These are phyloP conservation scores for Chrysolina oricalcia DNA, from an alignment of 2,888 invertebrate species.

Conservation along the genomic window DNA sequence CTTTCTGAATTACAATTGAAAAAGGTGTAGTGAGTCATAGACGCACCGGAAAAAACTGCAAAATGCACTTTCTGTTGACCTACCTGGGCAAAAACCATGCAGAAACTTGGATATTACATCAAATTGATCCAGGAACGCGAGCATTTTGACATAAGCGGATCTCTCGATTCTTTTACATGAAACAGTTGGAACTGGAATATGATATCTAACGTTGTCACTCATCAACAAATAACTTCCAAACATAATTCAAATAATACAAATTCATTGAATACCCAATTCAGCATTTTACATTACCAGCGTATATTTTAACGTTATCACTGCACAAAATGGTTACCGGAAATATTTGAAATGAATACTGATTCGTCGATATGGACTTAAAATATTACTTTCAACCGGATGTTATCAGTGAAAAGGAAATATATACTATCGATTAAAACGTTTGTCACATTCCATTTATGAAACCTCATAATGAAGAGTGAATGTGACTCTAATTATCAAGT, in stretches of 20 bases:
- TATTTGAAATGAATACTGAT: slow-evolving; percentile 5
- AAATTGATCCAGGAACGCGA: too few species aligned
- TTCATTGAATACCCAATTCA: background rate
- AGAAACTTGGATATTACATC: too few species aligned
- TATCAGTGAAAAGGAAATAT: slow-evolving; percentile 18
- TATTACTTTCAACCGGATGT: slow-evolving; percentile 16
- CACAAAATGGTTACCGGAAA: slow-evolving; percentile 6
- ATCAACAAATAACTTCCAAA: background rate
- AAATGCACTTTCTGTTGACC: too few species aligned
- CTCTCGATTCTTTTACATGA: too few species aligned
- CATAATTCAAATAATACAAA: background rate
- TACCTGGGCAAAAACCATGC: too few species aligned
- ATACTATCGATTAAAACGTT: background rate
- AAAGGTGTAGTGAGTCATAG: too few species aligned
- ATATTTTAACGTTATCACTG: background rate
- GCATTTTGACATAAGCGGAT: too few species aligned
- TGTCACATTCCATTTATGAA: background rate
- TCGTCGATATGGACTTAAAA: background rate
- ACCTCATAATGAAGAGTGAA: background rate
- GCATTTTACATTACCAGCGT: background rate
- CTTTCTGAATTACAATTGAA: too few species aligned
- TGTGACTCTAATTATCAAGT: background rate
- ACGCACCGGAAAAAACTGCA: too few species aligned
- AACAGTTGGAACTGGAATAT: too few species aligned
- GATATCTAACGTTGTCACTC: too few species aligned